Conservation (phyloP, 2,797 vertebrate species). For the Tamandua tetradactyla region DNA sequence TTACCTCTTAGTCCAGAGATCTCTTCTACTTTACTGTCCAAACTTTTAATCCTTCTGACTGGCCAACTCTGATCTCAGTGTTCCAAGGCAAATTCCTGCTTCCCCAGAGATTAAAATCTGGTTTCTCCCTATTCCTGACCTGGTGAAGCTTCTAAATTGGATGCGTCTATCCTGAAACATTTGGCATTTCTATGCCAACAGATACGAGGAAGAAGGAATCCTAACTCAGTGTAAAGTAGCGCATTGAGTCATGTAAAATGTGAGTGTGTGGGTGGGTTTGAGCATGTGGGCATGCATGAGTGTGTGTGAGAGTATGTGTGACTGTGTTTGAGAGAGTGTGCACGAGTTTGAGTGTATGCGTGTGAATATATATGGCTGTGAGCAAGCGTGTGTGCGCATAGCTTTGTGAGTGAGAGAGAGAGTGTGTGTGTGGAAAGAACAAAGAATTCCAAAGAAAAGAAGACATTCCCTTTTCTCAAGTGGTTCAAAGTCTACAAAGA, state of each 20-base stretch:
- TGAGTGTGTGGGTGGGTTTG: neutral
- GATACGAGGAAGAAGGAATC: neutral
- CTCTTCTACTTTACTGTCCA: neutral
- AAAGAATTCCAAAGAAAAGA: slow-evolving; percentile 18
- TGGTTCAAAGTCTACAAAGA: neutral
- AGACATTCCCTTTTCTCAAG: neutral
- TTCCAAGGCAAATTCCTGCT: slow-evolving; percentile 1
- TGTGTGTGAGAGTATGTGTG: neutral
- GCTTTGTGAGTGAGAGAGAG: neutral
- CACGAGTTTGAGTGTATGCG: too few relatives aligned
- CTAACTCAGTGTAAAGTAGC: neutral
- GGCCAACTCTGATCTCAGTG: neutral
- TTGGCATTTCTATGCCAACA: neutral
- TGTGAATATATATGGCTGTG: too few relatives aligned
- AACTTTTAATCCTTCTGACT: neutral
- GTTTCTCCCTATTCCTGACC: neutral
- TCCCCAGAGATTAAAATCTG: neutral
- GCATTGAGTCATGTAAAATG: neutral
- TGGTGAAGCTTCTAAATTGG: neutral
- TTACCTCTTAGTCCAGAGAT: neutral
- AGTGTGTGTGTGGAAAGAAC: neutral
- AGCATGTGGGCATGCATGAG: neutral
- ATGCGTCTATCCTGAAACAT: slow-evolving; percentile 17
- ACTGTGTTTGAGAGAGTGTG: neutral
- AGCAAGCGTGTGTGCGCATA: neutral